These are phyloP conservation scores for Picus viridis DNA, from an alignment of 2,797 vertebrate genomes.

Conservation along the genomic window DNA sequence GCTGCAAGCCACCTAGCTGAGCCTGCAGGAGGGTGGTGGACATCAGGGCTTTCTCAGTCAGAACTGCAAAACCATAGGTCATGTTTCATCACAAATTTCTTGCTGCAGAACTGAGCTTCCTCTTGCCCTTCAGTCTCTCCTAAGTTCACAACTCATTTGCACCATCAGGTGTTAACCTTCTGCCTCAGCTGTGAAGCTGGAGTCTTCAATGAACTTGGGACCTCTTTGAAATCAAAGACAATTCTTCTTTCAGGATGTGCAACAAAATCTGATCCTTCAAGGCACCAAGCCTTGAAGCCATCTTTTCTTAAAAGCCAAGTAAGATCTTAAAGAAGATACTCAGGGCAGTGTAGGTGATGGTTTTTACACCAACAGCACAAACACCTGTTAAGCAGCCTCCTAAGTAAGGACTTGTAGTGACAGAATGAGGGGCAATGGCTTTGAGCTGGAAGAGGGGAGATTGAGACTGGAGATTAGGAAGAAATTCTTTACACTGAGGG, in stretches of 20 bases:
- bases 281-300: background rate
- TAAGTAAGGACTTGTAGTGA: background rate
- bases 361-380: background rate
- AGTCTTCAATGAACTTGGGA: background rate
- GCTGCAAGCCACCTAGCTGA: background rate
- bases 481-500: too few species aligned
- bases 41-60: background rate
- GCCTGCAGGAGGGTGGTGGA: rapidly evolving
- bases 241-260: background rate
- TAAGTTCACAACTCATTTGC: background rate
- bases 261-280: background rate
- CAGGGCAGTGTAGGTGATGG: background rate
- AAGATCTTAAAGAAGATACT: background rate
- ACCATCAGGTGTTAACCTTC: background rate
- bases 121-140: background rate
- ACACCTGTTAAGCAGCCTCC: background rate
- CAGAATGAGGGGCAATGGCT: too few species aligned
- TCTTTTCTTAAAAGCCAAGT: background rate
- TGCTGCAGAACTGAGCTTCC: background rate
- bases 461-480: too few species aligned
- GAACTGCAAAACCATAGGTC: background rate
- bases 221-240: background rate
- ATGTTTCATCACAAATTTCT: background rate
- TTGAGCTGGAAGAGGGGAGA: too few species aligned
- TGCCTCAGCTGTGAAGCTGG: background rate